Conservation (phyloP, 2,113 vertebrate genomes). For the Stigmatopora argus region DNA sequence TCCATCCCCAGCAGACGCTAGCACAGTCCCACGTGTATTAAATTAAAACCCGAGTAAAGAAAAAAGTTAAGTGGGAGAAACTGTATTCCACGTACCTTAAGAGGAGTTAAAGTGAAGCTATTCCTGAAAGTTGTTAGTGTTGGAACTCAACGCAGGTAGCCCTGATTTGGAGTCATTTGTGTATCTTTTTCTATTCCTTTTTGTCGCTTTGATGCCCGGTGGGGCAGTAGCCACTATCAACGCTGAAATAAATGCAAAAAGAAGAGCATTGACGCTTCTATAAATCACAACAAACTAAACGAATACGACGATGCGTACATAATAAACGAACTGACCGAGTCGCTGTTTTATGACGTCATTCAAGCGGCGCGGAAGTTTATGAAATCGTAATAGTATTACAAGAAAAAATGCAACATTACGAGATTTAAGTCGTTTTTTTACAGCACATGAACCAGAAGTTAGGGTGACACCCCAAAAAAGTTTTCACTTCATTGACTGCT, state of each 20-base stretch:
- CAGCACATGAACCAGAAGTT: too few relatives aligned
- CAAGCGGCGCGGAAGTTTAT: not conserved
- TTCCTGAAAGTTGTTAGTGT: not conserved
- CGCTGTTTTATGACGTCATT: constrained; percentile 33
- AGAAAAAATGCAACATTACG: too few relatives aligned
- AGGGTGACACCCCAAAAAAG: too few relatives aligned
- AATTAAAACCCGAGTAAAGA: not conserved
- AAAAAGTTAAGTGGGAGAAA: too few relatives aligned
- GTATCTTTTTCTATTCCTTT: not conserved
- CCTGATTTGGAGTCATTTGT: not conserved
- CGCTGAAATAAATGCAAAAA: not conserved
- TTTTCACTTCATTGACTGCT: too few relatives aligned
- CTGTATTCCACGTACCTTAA: too few relatives aligned
- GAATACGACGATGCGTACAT: not conserved
- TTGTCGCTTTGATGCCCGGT: not conserved
- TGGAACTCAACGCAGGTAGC: constrained; percentile 79
- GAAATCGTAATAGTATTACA: too few relatives aligned
- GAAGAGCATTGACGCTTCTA: not conserved
- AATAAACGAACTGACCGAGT: not conserved
- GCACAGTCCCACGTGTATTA: not conserved
- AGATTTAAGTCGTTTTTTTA: too few relatives aligned
- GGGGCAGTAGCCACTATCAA: not conserved
- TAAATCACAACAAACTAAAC: not conserved
- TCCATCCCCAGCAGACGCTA: constrained; percentile 69
- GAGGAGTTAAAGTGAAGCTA: too few relatives aligned